Percentiles rank a stretch among this genome's conserved stretches.
These are phyloP conservation scores for Echiichthys vipera DNA, from an alignment of 2,797 vertebrate species.

Conservation along the genomic window DNA sequence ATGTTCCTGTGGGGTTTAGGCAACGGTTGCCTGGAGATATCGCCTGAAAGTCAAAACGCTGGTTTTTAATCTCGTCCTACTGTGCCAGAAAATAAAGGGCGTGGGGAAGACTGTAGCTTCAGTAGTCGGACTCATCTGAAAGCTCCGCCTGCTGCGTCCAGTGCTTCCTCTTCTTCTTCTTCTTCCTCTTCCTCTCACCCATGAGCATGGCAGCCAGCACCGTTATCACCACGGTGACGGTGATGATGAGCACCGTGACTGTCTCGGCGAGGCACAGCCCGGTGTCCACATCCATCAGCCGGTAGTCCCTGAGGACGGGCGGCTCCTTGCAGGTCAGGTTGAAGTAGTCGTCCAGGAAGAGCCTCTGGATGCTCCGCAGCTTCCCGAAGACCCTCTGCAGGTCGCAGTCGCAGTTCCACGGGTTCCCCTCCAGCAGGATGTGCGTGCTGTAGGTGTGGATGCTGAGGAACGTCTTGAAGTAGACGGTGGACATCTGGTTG, in stretches of 20 bases:
- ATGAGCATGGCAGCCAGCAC: slow-evolving; percentile 87
- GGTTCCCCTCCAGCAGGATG: slow-evolving; percentile 84
- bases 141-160: slow-evolving; percentile 84
- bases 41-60: neutral
- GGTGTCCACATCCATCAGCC: slow-evolving; percentile 79
- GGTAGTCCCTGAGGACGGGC: slow-evolving; percentile 61
- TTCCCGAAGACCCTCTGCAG: slow-evolving; percentile 88
- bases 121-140: slow-evolving; percentile 81
- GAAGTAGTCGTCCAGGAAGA: slow-evolving; percentile 85
- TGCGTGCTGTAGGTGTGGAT: slow-evolving; percentile 86
- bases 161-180: slow-evolving; percentile 77
- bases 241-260: slow-evolving; percentile 88
- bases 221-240: slow-evolving; percentile 84
- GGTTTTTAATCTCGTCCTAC: neutral
- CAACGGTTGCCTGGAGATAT: neutral
- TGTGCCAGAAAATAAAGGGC: neutral
- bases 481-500: slow-evolving; percentile 78
- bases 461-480: slow-evolving; percentile 85
- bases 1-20: slow-evolving; percentile 10
- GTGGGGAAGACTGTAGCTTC: neutral
- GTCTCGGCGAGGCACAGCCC: slow-evolving; percentile 88
- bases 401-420: slow-evolving; percentile 89
- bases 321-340: slow-evolving; percentile 83
- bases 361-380: slow-evolving; percentile 80
- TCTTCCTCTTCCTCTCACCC: slow-evolving; percentile 87